A percentile compares a stretch with the other conserved stretches of the same genome.
These are phyloP conservation scores for Erebia epiphron DNA, from an alignment of 2,888 invertebrate genomes.

Conservation along the genomic window DNA sequence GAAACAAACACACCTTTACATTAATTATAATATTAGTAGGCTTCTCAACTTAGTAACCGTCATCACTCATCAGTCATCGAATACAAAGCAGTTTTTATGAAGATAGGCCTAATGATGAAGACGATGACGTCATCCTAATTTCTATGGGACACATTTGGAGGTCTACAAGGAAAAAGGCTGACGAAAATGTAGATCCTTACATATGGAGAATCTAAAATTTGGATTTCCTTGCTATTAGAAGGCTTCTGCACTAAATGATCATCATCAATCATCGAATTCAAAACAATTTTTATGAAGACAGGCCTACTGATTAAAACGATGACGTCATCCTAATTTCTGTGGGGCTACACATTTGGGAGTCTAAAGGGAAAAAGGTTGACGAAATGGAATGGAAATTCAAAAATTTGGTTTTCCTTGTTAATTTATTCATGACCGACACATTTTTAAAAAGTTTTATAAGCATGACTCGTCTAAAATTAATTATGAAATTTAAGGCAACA, in stretches of 20 bases:
- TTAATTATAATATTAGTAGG: too few species aligned
- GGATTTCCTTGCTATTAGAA: too few species aligned
- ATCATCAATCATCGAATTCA: not conserved
- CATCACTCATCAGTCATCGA: not conserved
- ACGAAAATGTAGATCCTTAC: not conserved
- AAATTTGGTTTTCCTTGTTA: not conserved
- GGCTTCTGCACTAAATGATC: too few species aligned
- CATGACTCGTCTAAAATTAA: not conserved
- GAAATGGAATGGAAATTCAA: too few species aligned
- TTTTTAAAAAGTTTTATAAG: constrained; percentile 2
- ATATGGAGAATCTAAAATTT: not conserved
- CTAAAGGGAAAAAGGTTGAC: not conserved
- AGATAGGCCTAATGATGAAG: not conserved
- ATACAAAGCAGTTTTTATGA: not conserved
- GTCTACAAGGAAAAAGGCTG: not conserved
- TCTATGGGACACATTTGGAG: not conserved
- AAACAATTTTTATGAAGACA: not conserved
- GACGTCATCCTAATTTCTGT: not conserved
- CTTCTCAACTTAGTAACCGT: too few species aligned
- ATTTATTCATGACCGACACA: not conserved
- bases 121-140: not conserved
- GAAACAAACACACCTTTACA: too few species aligned
- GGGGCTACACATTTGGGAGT: too few species aligned
- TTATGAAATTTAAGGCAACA: not conserved
- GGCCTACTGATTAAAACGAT: not conserved